phyloP scores from a whole-genome alignment of 23 tunicate genomes.

The Trididemnum nubilum region DNA sequence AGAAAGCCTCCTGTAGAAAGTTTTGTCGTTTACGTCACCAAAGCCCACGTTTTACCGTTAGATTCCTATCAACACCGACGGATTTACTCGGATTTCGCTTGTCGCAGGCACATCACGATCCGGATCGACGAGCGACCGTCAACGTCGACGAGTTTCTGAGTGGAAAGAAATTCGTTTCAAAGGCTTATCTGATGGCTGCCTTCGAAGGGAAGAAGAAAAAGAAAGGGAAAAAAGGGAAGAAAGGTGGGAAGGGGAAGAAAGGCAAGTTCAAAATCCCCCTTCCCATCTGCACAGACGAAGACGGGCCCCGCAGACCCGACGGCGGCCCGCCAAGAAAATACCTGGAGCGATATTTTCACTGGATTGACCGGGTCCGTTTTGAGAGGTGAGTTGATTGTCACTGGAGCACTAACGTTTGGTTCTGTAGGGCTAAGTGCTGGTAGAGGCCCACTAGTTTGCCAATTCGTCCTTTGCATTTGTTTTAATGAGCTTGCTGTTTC shows the following conservation, averaged over 20 bases:
- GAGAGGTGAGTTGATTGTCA: constrained; percentile 48
- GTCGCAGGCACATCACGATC: too few species aligned
- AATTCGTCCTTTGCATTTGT: too few species aligned
- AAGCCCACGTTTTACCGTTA: too few species aligned
- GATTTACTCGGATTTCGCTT: too few species aligned
- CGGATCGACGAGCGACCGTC: constrained; percentile 55
- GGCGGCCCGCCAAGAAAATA: constrained; percentile 87
- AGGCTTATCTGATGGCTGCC: constrained; percentile 85
- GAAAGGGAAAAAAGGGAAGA: constrained; percentile 65
- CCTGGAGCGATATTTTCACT: constrained; percentile 72
- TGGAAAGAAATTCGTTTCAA: constrained; percentile 85
- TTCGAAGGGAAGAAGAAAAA: constrained; percentile 74
- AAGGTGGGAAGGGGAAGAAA: constrained; percentile 62
- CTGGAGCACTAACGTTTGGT: background rate
- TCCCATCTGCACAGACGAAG: constrained; percentile 75
- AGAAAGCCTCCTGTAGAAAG: too few species aligned
- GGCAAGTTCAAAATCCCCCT: constrained; percentile 76
- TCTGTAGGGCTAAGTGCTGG: background rate
- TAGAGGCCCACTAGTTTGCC: too few species aligned
- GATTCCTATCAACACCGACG: too few species aligned
- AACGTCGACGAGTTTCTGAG: constrained; percentile 85
- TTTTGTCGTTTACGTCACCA: too few species aligned
- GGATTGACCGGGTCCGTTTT: constrained; percentile 77
- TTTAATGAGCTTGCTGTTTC: too few species aligned
- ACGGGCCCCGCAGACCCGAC: constrained; percentile 82